A percentile compares a stretch with the other conserved stretches of the same genome.
Conservation (phyloP, 2,113 vertebrate species). For the rabbit (Oryctolagus cuniculus) region mOryCun1.1 NC_091440.1:90909001-90909500, state of each 20-base stretch:
- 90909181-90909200: not conserved
- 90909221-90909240: not conserved
- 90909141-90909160: not conserved
- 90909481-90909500: too few species aligned
- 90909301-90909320: not conserved
- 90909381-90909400: not conserved
- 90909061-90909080: too few species aligned
- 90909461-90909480: not conserved
- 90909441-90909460: not conserved
- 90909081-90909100: too few species aligned
- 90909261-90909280: not conserved
- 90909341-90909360: not conserved
- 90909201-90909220: conserved; percentile 30
- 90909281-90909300: not conserved
- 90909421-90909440: not conserved
- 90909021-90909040: too few species aligned
- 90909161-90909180: conserved; percentile 6
- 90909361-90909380: conserved; percentile 7
- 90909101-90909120: too few species aligned
- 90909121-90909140: not conserved
- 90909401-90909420: not conserved
- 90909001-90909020: too few species aligned
- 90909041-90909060: too few species aligned
- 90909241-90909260: not conserved
- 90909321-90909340: conserved; percentile 38